phyloP scores from a whole-genome alignment of 1,140 invertebrate genomes.

The Drosophila auraria region DNA sequence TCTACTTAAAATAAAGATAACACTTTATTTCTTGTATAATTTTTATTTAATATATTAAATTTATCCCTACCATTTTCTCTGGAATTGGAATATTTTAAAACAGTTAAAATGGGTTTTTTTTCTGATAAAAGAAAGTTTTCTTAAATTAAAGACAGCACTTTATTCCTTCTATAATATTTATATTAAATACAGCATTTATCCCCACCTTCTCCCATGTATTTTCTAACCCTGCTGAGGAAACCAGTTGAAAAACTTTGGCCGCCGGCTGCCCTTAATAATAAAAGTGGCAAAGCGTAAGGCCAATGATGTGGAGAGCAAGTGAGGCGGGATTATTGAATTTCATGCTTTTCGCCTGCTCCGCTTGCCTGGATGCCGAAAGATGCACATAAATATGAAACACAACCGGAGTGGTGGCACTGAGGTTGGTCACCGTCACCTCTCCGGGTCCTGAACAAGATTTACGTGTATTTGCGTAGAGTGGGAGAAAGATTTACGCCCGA shows the following conservation, averaged over 20 bases:
- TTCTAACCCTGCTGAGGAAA: no score
- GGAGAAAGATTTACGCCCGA: slow-evolving; percentile 67
- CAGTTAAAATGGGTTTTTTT: no score
- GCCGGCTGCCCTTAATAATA: slow-evolving; percentile 28
- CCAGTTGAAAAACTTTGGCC: background rate
- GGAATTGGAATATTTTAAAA: no score
- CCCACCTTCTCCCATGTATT: background rate
- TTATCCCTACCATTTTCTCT: no score
- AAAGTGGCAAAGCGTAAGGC: slow-evolving; percentile 58
- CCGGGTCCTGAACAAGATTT: slow-evolving; percentile 59
- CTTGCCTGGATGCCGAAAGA: slow-evolving; percentile 11
- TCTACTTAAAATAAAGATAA: no score
- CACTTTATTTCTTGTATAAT: no score
- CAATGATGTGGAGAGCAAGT: slow-evolving; percentile 50
- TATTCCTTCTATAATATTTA: no score
- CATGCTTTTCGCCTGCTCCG: slow-evolving; percentile 23
- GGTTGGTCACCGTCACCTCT: slow-evolving; percentile 26
- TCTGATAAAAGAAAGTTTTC: no score
- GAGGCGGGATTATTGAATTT: slow-evolving; percentile 72
- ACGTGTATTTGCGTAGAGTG: slow-evolving; percentile 82
- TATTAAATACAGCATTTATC: no score
- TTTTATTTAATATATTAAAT: no score
- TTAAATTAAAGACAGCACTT: no score
- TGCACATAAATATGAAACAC: slow-evolving; percentile 76
- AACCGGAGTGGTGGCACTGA: slow-evolving; percentile 38